Percentiles rank a stretch among this genome's conserved stretches.
Conservation (phyloP, 2,888 invertebrate genomes). For the Kryphioiulus occultus region DNA sequence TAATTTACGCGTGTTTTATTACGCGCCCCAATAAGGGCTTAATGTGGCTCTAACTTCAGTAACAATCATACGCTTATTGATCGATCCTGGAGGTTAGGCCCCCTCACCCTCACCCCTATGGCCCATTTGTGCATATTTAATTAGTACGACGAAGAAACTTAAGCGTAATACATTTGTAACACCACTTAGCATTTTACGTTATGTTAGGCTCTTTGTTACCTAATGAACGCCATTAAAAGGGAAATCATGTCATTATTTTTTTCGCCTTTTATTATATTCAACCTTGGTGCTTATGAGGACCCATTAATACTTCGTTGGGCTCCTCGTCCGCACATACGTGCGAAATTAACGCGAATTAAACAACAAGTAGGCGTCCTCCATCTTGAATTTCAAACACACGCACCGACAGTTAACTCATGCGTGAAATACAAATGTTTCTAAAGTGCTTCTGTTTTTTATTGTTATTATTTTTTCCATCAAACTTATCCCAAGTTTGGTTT, state of each 20-base stretch:
- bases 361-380: background rate
- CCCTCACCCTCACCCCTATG: background rate
- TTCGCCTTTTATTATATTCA: background rate
- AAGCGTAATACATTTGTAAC: conserved; percentile 5
- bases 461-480: background rate
- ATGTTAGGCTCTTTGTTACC: conserved; percentile 5
- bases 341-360: background rate
- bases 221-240: conserved; percentile 5
- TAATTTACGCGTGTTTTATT: background rate
- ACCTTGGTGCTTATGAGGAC: conserved; percentile 5
- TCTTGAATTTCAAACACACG: background rate
- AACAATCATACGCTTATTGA: background rate
- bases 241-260: background rate
- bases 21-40: conserved; percentile 5
- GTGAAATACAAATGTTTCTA: background rate
- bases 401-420: background rate
- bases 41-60: background rate
- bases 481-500: background rate
- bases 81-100: background rate
- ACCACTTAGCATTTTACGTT: conserved; percentile 5
- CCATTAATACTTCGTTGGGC: background rate
- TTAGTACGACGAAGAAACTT: background rate
- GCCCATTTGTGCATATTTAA: background rate
- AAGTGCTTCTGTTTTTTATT: background rate
- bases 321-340: background rate